Evolutionary conservation across 2,888 invertebrate genomes (phyloP).

Genomic region (Amiota communis): DNA sequence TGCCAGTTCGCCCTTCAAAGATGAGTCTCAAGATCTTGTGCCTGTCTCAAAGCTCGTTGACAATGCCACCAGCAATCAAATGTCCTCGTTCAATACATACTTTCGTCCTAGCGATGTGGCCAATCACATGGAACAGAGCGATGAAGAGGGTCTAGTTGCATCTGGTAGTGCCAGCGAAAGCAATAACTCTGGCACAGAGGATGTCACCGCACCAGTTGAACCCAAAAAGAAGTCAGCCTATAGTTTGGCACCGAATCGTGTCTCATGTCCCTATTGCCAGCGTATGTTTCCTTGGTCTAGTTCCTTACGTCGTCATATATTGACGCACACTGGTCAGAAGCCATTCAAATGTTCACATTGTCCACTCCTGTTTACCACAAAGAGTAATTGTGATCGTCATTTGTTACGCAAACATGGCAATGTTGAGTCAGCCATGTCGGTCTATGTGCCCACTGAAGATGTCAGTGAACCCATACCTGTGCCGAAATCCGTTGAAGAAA

Average conservation of each 20-base stretch:
- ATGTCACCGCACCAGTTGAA: slow-evolving; percentile 71
- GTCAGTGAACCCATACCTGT: slow-evolving; percentile 72
- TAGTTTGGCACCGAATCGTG: slow-evolving; percentile 93
- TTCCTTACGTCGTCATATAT: slow-evolving; percentile 92
- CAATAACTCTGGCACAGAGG: slow-evolving; percentile 88
- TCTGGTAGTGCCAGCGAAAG: slow-evolving; percentile 86
- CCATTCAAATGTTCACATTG: slow-evolving; percentile 97
- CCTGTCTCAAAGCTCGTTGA: slow-evolving; percentile 84
- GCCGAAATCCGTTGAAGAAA: slow-evolving; percentile 70
- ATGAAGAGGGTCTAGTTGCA: slow-evolving; percentile 86
- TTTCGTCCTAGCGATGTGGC: slow-evolving; percentile 75
- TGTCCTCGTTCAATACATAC: slow-evolving; percentile 78
- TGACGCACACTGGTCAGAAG: slow-evolving; percentile 95
- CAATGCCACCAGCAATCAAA: slow-evolving; percentile 77
- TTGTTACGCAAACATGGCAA: slow-evolving; percentile 89
- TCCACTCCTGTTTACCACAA: slow-evolving; percentile 94
- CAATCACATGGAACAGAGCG: slow-evolving; percentile 74
- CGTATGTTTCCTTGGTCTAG: slow-evolving; percentile 98
- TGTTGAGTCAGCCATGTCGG: slow-evolving; percentile 72
- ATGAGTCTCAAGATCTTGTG: slow-evolving; percentile 80
- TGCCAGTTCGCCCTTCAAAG: slow-evolving; percentile 73
- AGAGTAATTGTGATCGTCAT: slow-evolving; percentile 97
- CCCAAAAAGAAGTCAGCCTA: slow-evolving; percentile 94
- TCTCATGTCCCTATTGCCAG: slow-evolving; percentile 93
- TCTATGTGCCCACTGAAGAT: slow-evolving; percentile 74